These are phyloP conservation scores for Heliconius eleuchia DNA, from an alignment of 1,140 invertebrate species.

Conservation along the genomic window DNA sequence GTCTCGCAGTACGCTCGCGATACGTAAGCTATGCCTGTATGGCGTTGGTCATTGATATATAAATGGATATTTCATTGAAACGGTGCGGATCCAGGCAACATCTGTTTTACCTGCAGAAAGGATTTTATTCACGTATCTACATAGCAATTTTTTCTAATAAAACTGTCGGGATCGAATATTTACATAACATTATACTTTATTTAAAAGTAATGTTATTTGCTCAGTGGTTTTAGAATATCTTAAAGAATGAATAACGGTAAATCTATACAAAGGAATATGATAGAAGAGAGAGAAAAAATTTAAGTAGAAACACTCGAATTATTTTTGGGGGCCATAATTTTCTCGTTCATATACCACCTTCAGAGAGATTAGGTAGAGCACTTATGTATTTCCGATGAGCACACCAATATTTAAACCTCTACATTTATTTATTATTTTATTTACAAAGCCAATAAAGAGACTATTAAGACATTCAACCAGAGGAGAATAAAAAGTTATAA, in stretches of 20 bases:
- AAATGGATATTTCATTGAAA: slow-evolving; percentile 26
- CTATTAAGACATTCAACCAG: too few species aligned
- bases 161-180: slow-evolving; percentile 29
- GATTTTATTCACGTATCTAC: slow-evolving; percentile 35
- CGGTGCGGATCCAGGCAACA: slow-evolving; percentile 39
- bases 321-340: not conserved
- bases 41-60: too few species aligned
- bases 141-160: slow-evolving; percentile 20
- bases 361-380: too few species aligned
- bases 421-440: too few species aligned
- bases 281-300: not conserved
- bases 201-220: slow-evolving; percentile 17
- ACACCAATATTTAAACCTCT: too few species aligned
- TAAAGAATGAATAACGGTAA: not conserved
- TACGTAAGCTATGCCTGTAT: too few species aligned
- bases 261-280: not conserved
- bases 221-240: not conserved
- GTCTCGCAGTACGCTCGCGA: too few species aligned
- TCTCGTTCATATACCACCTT: too few species aligned
- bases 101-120: slow-evolving; percentile 40
- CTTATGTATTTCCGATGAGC: too few species aligned
- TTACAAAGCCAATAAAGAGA: too few species aligned
- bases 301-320: not conserved
- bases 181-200: slow-evolving; percentile 23
- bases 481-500: too few species aligned